Base-by-base conservation (phyloP, 2,888 invertebrate species). In the Lycaena phlaeas region DNA sequence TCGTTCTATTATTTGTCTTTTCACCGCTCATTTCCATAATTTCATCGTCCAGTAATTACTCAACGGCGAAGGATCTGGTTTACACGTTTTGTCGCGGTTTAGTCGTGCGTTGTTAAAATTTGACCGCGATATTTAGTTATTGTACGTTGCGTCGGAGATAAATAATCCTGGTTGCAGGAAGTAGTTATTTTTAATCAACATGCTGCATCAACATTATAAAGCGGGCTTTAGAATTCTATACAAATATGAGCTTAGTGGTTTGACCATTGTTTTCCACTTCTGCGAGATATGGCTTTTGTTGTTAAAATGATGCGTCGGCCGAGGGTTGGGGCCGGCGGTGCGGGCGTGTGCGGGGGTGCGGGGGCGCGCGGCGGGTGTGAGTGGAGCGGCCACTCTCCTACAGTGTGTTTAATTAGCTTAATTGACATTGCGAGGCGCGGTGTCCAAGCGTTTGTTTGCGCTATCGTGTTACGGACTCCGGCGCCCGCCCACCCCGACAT, bases 1-100 rank as follows among this genome's bases (percentile, higher is more conserved):
- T 84, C 84, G 75, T 84, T 84, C 79, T 81, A 76, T 82, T 84
- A 84, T 84, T 84, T 84, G 82, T 84, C 79, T 84, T 82, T 78
- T 81, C 74, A 75, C 75, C 77, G 79, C 78, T 82, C 77, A 84
- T 84, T 84, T 82, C 74, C 84, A 84, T 84, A 84, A 81, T 82
- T 78, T 81, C 79, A 81, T 81, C 71, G 72, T 68, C 69, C 71
- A 68, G 66, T 75, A 77, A 82, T 81, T 78, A 78, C 76, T 77
- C 78, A 76, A 72, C 72, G 70, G 66, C 69, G 63, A 59, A 66
- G 64, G 67, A 64, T 70, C 72, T 65, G 70, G 73, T 79, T 78
- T 73, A 71, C 76, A 73, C 75, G 78, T 78, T 79, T 76, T 71
- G 70, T 62, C 64, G 61, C 64, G 64, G 68, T 70, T 72, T 11